These are phyloP conservation scores for Cladopsammia gracilis DNA, from an alignment of 64 coral and sea anemone species.

Conservation along the genomic window DNA sequence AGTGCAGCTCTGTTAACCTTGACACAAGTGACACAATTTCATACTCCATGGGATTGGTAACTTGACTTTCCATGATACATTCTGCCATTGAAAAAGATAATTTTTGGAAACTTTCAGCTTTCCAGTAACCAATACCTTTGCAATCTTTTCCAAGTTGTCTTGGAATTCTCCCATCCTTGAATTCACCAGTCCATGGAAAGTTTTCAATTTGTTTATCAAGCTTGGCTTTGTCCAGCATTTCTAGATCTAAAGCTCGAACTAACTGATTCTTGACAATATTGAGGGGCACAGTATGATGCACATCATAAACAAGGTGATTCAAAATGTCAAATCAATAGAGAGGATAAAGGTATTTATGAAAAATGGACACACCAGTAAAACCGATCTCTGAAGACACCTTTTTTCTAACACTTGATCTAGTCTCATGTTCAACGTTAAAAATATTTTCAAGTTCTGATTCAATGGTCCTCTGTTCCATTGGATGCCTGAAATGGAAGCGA, in stretches of 20 bases:
- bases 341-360: slow-evolving; percentile 56
- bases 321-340: slow-evolving; percentile 72
- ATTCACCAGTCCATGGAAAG: slow-evolving; percentile 61
- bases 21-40: slow-evolving; percentile 56
- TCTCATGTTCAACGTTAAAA: slow-evolving; percentile 66
- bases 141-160: slow-evolving; percentile 16
- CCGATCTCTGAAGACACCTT: slow-evolving; percentile 39
- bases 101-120: slow-evolving; percentile 79
- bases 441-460: slow-evolving; percentile 59
- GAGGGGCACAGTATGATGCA: slow-evolving; percentile 69
- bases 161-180: slow-evolving; percentile 57
- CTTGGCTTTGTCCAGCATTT: slow-evolving; percentile 40
- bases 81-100: slow-evolving; percentile 71
- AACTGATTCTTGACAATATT: slow-evolving; percentile 74
- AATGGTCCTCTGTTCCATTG: slow-evolving; percentile 60
- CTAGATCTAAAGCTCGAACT: slow-evolving; percentile 37
- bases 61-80: slow-evolving; percentile 37
- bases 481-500: slow-evolving; percentile 56
- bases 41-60: slow-evolving; percentile 6
- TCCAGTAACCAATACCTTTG: slow-evolving; percentile 75
- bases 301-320: slow-evolving; percentile 64
- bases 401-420: slow-evolving; percentile 61
- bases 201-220: slow-evolving; percentile 57
- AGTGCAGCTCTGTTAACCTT: slow-evolving; percentile 61
- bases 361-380: slow-evolving; percentile 37